phyloP scores from a whole-genome alignment of 2,888 invertebrate genomes.

The Neria commutata region DNA sequence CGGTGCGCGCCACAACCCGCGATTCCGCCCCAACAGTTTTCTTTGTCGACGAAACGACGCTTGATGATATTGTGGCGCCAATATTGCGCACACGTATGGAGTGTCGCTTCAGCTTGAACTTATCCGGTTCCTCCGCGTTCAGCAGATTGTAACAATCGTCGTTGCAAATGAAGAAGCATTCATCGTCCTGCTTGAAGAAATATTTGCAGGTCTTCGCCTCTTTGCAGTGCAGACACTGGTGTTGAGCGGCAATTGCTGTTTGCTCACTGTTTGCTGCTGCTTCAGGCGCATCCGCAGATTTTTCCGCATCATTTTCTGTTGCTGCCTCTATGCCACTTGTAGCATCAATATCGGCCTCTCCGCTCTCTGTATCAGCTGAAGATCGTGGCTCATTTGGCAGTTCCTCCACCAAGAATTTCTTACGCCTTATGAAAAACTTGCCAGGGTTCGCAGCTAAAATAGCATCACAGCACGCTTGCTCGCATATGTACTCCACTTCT shows the following conservation, averaged over 20 bases:
- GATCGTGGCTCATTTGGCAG: slow-evolving; percentile 33
- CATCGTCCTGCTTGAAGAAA: slow-evolving; percentile 64
- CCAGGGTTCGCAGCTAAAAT: slow-evolving; percentile 66
- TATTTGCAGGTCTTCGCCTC: slow-evolving; percentile 63
- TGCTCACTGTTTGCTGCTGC: background rate
- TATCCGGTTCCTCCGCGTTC: slow-evolving; percentile 62
- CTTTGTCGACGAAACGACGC: slow-evolving; percentile 33
- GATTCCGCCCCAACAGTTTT: slow-evolving; percentile 41
- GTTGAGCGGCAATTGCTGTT: slow-evolving; percentile 23
- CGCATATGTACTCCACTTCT: slow-evolving; percentile 65
- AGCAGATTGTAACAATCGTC: slow-evolving; percentile 66
- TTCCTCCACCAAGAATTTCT: slow-evolving; percentile 65
- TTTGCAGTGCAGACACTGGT: slow-evolving; percentile 64
- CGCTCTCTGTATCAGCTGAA: background rate
- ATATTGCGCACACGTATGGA: slow-evolving; percentile 60
- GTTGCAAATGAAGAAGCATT: slow-evolving; percentile 65
- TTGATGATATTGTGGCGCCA: slow-evolving; percentile 46
- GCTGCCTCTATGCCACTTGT: background rate
- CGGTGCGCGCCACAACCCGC: slow-evolving; percentile 68
- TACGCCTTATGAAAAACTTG: slow-evolving; percentile 65
- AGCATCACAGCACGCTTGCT: slow-evolving; percentile 63
- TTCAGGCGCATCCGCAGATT: background rate
- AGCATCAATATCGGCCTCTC: slow-evolving; percentile 6
- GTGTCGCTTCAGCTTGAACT: slow-evolving; percentile 58
- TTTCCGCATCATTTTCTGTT: background rate